Conservation (phyloP, 2,888 invertebrate genomes). For the Leucoma salicis region DNA sequence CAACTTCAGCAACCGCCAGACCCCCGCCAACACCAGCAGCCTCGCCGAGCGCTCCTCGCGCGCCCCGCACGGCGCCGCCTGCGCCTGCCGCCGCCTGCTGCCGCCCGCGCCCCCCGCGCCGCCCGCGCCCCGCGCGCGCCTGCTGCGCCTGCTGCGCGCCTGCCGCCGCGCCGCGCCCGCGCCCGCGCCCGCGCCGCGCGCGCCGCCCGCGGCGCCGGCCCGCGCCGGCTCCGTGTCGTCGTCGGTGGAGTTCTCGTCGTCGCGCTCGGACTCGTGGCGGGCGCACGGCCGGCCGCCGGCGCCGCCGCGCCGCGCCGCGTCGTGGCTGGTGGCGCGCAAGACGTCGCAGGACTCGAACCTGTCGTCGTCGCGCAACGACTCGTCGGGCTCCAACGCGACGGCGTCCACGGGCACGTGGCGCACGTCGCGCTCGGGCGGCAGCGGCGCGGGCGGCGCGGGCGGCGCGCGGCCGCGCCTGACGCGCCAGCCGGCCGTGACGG, state of each 20-base stretch:
- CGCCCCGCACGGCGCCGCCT: constrained; percentile 83
- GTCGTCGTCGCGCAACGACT: constrained; percentile 94
- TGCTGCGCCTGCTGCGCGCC: constrained; percentile 49
- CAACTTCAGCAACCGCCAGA: constrained; percentile 93
- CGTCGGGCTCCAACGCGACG: constrained; percentile 93
- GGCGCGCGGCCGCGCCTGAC: constrained; percentile 89
- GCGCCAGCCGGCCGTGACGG: constrained; percentile 90
- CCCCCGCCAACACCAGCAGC: constrained; percentile 93
- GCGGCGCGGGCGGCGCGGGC: constrained; percentile 83
- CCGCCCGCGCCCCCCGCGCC: constrained; percentile 78
- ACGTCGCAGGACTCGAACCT: constrained; percentile 96
- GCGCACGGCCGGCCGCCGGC: constrained; percentile 90
- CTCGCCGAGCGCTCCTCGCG: constrained; percentile 90
- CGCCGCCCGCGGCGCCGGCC: constrained; percentile 52
- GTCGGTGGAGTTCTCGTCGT: constrained; percentile 94
- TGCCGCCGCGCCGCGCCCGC: constrained; percentile 41
- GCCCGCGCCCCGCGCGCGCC: constrained; percentile 45
- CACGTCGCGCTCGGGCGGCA: constrained; percentile 91
- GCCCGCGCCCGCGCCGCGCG: constrained; percentile 55
- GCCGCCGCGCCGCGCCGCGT: constrained; percentile 90
- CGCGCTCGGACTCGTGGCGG: constrained; percentile 94
- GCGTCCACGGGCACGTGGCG: constrained; percentile 95
- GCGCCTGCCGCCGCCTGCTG: constrained; percentile 86
- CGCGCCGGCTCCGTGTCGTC: constrained; percentile 92
- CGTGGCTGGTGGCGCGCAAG: constrained; percentile 95